Conservation (phyloP, 1,140 invertebrate genomes). For the Diabrotica undecimpunctata region DNA sequence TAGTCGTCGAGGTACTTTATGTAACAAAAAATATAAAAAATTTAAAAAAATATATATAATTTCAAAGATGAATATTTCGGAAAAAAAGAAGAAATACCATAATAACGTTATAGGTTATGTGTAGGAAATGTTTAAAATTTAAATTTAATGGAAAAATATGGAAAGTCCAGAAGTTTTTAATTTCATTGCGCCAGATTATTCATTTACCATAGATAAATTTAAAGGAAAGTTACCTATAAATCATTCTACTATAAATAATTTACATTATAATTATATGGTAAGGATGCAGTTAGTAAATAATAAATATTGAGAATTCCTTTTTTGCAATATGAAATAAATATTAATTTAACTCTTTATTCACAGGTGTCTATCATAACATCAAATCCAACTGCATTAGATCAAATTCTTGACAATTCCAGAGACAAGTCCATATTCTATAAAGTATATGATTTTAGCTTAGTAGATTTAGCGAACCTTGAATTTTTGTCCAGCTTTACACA, state of each 20-base stretch:
- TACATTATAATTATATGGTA: conserved; percentile 56
- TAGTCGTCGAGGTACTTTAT: too few relatives aligned
- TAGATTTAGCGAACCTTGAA: conserved; percentile 50
- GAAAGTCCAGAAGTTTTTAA: conserved; percentile 56
- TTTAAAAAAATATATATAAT: too few relatives aligned
- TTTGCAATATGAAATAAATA: conserved; percentile 7
- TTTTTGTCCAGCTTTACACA: conserved; percentile 56
- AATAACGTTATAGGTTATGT: not conserved
- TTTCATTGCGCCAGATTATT: conserved; percentile 48
- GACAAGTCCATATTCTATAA: conserved; percentile 57
- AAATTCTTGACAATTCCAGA: conserved; percentile 43
- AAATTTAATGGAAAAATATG: conserved; percentile 42
- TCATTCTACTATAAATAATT: conserved; percentile 39
- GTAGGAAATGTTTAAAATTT: not conserved
- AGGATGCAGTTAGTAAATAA: conserved; percentile 23
- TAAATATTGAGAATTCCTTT: not conserved
- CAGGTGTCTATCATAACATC: conserved; percentile 57
- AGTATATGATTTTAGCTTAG: conserved; percentile 46
- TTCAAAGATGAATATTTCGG: too few relatives aligned
- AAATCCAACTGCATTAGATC: conserved; percentile 46
- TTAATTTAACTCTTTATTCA: conserved; percentile 26
- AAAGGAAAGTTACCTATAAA: conserved; percentile 30
- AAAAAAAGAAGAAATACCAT: too few relatives aligned
- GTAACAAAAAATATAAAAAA: too few relatives aligned
- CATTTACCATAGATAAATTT: conserved; percentile 40